Evolutionary conservation across 2,797 vertebrate species (phyloP).

Genomic region (Artibeus jamaicensis): DNA sequence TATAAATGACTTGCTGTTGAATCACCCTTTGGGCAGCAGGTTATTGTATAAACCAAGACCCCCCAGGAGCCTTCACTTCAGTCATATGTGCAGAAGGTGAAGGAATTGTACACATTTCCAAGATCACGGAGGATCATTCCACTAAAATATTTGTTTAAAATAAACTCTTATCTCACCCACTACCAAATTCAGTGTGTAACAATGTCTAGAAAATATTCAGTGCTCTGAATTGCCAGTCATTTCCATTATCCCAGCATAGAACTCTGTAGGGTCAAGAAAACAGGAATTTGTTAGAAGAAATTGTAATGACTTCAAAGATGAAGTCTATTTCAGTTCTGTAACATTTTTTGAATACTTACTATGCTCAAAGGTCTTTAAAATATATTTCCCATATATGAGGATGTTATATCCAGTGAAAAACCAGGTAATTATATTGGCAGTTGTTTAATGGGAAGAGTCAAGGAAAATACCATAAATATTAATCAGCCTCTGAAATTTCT

Average conservation of each 20-base stretch:
- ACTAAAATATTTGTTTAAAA: not conserved
- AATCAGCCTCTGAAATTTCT: not conserved
- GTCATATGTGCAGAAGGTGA: not conserved
- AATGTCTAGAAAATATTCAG: not conserved
- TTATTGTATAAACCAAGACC: not conserved
- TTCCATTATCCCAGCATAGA: not conserved
- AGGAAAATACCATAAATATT: not conserved
- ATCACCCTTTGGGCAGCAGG: not conserved
- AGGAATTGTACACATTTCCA: not conserved
- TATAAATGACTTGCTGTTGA: not conserved
- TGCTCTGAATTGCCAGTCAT: not conserved
- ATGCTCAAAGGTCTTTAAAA: not conserved
- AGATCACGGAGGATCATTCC: not conserved
- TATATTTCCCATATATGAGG: not conserved
- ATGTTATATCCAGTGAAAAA: not conserved
- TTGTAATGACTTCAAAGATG: not conserved
- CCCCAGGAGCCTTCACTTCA: not conserved
- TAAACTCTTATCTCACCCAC: not conserved
- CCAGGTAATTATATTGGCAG: not conserved
- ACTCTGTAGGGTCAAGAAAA: not conserved
- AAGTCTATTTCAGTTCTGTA: not conserved
- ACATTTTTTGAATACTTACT: not conserved
- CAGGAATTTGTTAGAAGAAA: not conserved
- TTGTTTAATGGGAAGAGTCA: not conserved
- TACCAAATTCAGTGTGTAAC: not conserved